These are phyloP conservation scores for Xestia rhomboidea DNA, from an alignment of 2,888 invertebrate genomes.

Conservation along the genomic window DNA sequence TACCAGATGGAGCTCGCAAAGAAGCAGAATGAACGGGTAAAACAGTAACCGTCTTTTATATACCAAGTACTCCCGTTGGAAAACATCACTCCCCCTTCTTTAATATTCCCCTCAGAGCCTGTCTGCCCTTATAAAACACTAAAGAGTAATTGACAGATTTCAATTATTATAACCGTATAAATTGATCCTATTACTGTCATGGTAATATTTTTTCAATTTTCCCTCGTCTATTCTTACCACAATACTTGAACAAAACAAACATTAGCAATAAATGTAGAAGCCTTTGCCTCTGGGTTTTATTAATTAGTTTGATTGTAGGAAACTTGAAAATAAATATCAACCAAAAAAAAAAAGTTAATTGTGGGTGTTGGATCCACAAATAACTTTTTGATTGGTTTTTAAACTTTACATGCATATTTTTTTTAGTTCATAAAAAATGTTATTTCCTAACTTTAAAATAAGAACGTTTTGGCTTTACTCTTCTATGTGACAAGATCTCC, in stretches of 20 bases:
- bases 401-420: too few relatives aligned
- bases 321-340: background rate
- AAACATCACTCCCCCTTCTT: conserved; percentile 85
- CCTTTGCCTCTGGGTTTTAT: background rate
- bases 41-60: conserved; percentile 77
- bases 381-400: too few relatives aligned
- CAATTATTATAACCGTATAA: conserved; percentile 80
- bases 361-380: too few relatives aligned
- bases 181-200: conserved; percentile 79
- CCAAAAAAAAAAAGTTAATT: too few relatives aligned
- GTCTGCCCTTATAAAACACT: conserved; percentile 74
- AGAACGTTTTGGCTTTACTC: background rate
- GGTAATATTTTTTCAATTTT: conserved; percentile 69
- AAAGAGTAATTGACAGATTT: conserved; percentile 86
- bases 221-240: conserved; percentile 38
- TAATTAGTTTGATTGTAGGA: background rate
- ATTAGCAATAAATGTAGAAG: background rate
- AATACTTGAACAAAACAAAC: background rate
- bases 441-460: conserved; percentile 1
- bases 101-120: conserved; percentile 87
- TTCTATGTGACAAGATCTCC: background rate
- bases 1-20: conserved; percentile 58
- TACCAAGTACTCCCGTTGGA: conserved; percentile 72
- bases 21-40: conserved; percentile 71
- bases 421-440: too few relatives aligned